phyloP scores from a whole-genome alignment of 2,797 vertebrate species.

The Notolabrus celidotus region DNA sequence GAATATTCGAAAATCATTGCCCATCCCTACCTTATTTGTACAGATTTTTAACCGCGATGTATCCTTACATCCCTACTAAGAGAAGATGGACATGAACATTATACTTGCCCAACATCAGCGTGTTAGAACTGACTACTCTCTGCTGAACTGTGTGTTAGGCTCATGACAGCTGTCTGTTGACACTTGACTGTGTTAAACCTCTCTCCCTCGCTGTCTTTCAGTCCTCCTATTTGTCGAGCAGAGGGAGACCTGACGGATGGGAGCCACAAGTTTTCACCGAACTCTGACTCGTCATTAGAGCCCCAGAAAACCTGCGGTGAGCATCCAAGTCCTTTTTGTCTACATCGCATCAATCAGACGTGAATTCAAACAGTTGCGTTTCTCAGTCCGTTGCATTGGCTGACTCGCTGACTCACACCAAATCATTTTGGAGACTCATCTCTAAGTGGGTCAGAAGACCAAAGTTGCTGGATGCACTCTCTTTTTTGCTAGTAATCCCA shows the following conservation, averaged over 20 bases:
- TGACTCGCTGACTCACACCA: slow-evolving; percentile 34
- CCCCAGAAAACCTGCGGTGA: slow-evolving; percentile 92
- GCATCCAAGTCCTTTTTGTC: slow-evolving; percentile 40
- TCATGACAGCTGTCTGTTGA: not conserved
- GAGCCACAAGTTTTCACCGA: slow-evolving; percentile 89
- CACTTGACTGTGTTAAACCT: not conserved
- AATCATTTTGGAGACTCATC: slow-evolving; percentile 45
- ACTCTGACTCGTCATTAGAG: slow-evolving; percentile 89
- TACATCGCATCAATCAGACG: not conserved
- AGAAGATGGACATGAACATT: not conserved
- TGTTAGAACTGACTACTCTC: not conserved
- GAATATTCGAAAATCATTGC: too few relatives aligned
- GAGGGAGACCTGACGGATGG: slow-evolving; percentile 88
- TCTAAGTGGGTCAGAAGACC: slow-evolving; percentile 68
- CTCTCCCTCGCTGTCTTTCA: slow-evolving; percentile 43
- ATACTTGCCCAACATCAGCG: slow-evolving; percentile 1
- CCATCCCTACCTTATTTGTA: too few relatives aligned
- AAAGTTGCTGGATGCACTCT: slow-evolving; percentile 48
- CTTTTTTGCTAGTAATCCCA: slow-evolving; percentile 61
- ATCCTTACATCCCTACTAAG: too few relatives aligned
- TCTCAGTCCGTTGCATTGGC: slow-evolving; percentile 8
- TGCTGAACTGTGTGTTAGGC: not conserved
- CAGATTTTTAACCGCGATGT: too few relatives aligned
- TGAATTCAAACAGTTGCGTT: not conserved
- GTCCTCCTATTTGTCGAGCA: slow-evolving; percentile 86